A percentile compares a stretch with the other conserved stretches of the same genome.
These are phyloP conservation scores for Lissonota sp. DNA, from an alignment of 2,888 invertebrate species.

Conservation along the genomic window DNA sequence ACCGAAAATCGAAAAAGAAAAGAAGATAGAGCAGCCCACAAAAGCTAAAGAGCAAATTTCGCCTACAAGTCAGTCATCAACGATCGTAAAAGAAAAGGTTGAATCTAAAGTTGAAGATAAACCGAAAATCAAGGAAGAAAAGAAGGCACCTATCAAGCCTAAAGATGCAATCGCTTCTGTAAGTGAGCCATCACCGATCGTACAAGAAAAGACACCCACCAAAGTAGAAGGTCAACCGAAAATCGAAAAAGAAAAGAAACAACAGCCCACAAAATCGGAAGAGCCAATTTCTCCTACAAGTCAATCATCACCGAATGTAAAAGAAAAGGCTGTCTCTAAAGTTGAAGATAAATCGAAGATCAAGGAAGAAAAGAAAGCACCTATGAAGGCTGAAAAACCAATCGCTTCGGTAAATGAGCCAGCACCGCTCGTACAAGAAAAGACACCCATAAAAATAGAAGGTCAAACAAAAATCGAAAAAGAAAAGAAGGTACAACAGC, in stretches of 20 bases:
- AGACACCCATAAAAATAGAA: neutral
- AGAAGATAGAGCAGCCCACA: neutral
- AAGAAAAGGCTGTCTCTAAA: neutral
- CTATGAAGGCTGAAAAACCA: constrained; percentile 5
- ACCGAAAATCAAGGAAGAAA: too few species aligned
- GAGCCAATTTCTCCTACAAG: neutral
- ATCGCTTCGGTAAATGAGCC: constrained; percentile 6
- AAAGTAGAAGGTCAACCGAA: neutral
- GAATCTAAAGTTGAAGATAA: too few species aligned
- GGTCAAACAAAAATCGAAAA: constrained; percentile 3
- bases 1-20: neutral
- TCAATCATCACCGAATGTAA: neutral
- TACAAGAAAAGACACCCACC: too few species aligned
- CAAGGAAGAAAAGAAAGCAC: too few species aligned
- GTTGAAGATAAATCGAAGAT: too few species aligned
- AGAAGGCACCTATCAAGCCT: too few species aligned
- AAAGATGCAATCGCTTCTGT: too few species aligned
- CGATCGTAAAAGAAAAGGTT: too few species aligned
- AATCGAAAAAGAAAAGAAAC: neutral
- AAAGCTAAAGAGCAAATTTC: neutral
- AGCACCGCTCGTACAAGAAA: neutral
- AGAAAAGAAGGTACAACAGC: neutral
- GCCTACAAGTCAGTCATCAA: too few species aligned
- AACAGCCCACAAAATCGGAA: neutral
- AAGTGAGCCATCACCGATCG: too few species aligned